These are phyloP conservation scores for Sebastolobus alascanus DNA, from an alignment of 2,797 vertebrate species.

Conservation along the genomic window DNA sequence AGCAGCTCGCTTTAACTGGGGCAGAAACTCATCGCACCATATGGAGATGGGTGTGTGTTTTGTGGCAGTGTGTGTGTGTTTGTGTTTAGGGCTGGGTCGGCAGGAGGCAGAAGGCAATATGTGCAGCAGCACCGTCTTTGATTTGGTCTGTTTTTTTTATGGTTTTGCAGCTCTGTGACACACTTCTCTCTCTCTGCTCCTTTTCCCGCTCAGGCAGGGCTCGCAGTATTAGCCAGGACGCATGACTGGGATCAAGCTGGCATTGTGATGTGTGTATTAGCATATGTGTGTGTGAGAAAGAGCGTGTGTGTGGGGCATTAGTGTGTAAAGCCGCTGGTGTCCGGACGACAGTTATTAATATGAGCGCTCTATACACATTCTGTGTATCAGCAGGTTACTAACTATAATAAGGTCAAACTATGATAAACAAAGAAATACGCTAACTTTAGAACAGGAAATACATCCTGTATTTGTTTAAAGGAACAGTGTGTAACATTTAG, in stretches of 20 bases:
- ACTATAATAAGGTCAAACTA: constrained; percentile 29
- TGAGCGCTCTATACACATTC: constrained; percentile 28
- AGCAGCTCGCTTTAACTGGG: constrained; percentile 62
- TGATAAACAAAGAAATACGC: constrained; percentile 21
- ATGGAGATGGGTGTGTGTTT: constrained; percentile 52
- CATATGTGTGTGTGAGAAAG: constrained; percentile 6
- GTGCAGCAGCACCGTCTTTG: constrained; percentile 33
- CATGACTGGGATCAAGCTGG: constrained; percentile 77
- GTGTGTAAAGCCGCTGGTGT: constrained; percentile 34
- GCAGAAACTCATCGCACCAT: constrained; percentile 71
- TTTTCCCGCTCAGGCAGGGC: constrained; percentile 59
- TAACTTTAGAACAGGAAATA: constrained; percentile 8
- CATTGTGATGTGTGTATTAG: constrained; percentile 51
- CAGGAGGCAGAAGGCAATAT: constrained; percentile 36
- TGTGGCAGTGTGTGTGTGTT: constrained; percentile 24
- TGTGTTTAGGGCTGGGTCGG: constrained; percentile 7
- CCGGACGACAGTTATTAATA: constrained; percentile 35
- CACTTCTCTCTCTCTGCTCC: constrained; percentile 16
- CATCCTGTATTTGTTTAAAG: constrained; percentile 20
- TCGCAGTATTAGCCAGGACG: constrained; percentile 64
- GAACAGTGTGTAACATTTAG: neutral
- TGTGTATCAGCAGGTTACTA: constrained; percentile 48
- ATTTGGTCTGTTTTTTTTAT: constrained; percentile 46
- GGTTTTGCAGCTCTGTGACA: constrained; percentile 21
- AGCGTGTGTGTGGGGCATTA: constrained; percentile 24